phyloP scores from a whole-genome alignment of 2,888 invertebrate species.

The Drosophila lacicola region DNA sequence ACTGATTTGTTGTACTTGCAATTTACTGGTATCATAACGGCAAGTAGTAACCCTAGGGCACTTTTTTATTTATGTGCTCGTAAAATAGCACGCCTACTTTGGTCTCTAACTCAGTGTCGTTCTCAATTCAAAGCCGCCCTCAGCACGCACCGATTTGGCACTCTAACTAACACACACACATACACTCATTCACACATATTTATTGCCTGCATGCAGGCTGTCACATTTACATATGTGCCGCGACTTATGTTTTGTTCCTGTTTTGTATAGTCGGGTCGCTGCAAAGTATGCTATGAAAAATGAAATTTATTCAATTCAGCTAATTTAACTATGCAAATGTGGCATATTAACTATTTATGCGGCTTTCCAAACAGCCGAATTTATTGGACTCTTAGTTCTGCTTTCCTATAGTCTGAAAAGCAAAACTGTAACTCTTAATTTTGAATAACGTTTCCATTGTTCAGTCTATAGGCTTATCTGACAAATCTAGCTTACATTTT shows the following conservation, averaged over 20 bases:
- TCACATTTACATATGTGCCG: slow-evolving; percentile 68
- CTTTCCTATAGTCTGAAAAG: neutral
- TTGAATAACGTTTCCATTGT: neutral
- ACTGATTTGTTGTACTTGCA: neutral
- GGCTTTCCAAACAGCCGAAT: slow-evolving; percentile 22
- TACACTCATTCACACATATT: slow-evolving; percentile 10
- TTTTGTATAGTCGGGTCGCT: slow-evolving; percentile 25
- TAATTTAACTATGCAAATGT: slow-evolving; percentile 46
- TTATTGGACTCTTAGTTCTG: neutral
- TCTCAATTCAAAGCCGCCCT: slow-evolving; percentile 45
- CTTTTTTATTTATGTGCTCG: slow-evolving; percentile 68
- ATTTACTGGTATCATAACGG: slow-evolving; percentile 27
- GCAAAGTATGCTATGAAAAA: slow-evolving; percentile 56
- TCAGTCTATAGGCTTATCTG: neutral
- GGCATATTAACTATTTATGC: slow-evolving; percentile 47
- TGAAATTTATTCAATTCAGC: slow-evolving; percentile 63
- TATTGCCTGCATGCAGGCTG: slow-evolving; percentile 52
- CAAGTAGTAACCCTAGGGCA: slow-evolving; percentile 31
- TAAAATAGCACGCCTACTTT: slow-evolving; percentile 71
- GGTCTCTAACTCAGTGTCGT: slow-evolving; percentile 37
- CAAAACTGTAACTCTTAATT: neutral
- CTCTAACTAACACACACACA: slow-evolving; percentile 13
- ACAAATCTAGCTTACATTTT: slow-evolving; percentile 11
- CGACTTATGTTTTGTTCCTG: slow-evolving; percentile 45
- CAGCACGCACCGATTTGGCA: slow-evolving; percentile 68